phyloP scores from a whole-genome alignment of 2,113 vertebrate genomes.

The Pachycephala philippinensis region DNA sequence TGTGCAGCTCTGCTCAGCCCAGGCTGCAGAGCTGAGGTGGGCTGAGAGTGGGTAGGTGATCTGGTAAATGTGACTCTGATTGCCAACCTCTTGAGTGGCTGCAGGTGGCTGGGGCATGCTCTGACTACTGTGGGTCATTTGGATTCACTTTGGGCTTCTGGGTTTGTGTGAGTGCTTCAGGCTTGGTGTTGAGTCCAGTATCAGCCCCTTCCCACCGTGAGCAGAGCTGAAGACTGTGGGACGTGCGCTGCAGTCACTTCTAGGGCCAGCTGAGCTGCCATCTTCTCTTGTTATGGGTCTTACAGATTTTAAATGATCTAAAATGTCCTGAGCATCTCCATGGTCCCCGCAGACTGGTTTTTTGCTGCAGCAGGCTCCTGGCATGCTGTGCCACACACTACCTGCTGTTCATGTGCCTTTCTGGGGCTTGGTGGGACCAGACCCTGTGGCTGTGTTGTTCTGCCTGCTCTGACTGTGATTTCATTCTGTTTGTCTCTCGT shows the following conservation, averaged over 20 bases:
- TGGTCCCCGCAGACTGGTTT: background rate
- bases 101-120: background rate
- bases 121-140: background rate
- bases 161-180: background rate
- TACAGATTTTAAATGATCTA: background rate
- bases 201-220: background rate
- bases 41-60: background rate
- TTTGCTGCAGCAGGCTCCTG: background rate
- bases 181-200: background rate
- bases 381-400: background rate
- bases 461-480: background rate
- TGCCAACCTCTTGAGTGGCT: background rate
- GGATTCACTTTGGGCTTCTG: background rate
- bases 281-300: background rate
- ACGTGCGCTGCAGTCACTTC: rapidly evolving
- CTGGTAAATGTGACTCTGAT: background rate
- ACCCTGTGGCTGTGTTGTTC: background rate
- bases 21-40: background rate
- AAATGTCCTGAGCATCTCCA: background rate
- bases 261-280: background rate
- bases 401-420: background rate
- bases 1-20: background rate
- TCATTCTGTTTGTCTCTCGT: background rate
- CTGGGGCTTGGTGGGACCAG: background rate
- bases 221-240: background rate